A percentile compares a stretch with the other conserved stretches of the same genome.
phyloP scores from a whole-genome alignment of 2,888 invertebrate species.

The Nezara viridula region DNA sequence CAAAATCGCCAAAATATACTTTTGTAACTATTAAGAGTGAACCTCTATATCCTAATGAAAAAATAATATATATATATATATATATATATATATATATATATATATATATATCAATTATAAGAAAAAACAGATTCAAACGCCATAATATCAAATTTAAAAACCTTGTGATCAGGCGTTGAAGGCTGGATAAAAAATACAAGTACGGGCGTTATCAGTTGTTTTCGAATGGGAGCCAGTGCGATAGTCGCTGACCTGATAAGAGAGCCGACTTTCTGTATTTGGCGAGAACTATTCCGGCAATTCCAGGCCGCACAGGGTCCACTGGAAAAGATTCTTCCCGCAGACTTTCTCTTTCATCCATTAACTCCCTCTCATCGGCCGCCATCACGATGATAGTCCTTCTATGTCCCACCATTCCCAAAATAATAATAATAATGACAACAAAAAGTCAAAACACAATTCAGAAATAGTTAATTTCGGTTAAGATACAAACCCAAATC shows the following conservation, averaged over 20 bases:
- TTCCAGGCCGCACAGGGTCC: neutral
- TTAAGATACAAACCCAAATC: neutral
- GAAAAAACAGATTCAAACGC: no score
- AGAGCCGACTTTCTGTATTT: conserved; percentile 19
- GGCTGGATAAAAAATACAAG: conserved; percentile 40
- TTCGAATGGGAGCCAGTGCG: conserved; percentile 38
- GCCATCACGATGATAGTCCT: neutral
- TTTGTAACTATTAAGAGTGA: no score
- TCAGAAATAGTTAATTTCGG: neutral
- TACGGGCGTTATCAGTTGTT: conserved; percentile 29
- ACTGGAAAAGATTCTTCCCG: neutral
- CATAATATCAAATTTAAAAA: neutral
- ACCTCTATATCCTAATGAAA: no score
- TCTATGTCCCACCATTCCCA: neutral
- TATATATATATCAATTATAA: no score
- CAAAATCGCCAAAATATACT: no score
- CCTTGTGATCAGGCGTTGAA: neutral
- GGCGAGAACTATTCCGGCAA: conserved; percentile 5
- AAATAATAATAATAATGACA: neutral
- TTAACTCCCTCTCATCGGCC: conserved; percentile 8
- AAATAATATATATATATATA: no score
- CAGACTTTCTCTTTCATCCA: conserved; percentile 13
- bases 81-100: no score
- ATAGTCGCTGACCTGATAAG: conserved; percentile 37
- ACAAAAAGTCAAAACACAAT: neutral